Percentiles rank a stretch among this genome's conserved stretches.
Evolutionary conservation across 2,888 invertebrate genomes (phyloP).

Genomic region (Margaritifera margaritifera): DNA sequence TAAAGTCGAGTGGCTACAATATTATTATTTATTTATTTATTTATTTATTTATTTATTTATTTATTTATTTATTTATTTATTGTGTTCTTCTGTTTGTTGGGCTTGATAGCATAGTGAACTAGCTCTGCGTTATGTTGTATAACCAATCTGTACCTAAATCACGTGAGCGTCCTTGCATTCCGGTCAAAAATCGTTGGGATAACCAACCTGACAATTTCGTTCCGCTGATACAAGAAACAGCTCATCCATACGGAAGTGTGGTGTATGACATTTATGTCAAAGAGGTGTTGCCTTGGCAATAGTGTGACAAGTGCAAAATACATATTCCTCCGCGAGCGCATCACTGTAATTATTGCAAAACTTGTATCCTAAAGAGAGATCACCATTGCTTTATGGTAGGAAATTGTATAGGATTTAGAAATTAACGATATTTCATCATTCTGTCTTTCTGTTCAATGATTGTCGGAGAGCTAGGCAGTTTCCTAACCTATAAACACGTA

Average conservation of each 20-base stretch:
- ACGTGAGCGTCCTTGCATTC: constrained; percentile 12
- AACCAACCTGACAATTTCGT: constrained; percentile 21
- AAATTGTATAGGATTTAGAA: constrained; percentile 54
- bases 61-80: no score
- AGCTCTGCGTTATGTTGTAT: constrained; percentile 31
- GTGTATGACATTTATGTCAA: not conserved
- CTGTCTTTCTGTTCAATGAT: constrained; percentile 42
- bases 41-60: no score
- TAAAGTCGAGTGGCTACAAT: constrained; percentile 33
- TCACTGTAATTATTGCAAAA: constrained; percentile 60
- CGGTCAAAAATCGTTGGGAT: constrained; percentile 12
- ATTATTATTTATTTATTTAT: no score
- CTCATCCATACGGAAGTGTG: constrained; percentile 1
- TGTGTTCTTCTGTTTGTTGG: constrained; percentile 26
- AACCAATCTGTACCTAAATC: constrained; percentile 18
- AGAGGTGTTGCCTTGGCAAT: constrained; percentile 13
- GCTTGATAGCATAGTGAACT: constrained; percentile 30
- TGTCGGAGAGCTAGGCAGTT: constrained; percentile 28
- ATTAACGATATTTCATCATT: constrained; percentile 59
- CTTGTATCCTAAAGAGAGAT: constrained; percentile 62
- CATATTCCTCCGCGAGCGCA: constrained; percentile 51
- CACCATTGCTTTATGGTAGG: constrained; percentile 68
- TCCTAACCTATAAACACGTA: constrained; percentile 33
- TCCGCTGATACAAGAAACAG: not conserved
- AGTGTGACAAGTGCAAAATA: constrained; percentile 48